phyloP scores from a whole-genome alignment of 23 tunicate species.

The Oikopleura dioica region DNA sequence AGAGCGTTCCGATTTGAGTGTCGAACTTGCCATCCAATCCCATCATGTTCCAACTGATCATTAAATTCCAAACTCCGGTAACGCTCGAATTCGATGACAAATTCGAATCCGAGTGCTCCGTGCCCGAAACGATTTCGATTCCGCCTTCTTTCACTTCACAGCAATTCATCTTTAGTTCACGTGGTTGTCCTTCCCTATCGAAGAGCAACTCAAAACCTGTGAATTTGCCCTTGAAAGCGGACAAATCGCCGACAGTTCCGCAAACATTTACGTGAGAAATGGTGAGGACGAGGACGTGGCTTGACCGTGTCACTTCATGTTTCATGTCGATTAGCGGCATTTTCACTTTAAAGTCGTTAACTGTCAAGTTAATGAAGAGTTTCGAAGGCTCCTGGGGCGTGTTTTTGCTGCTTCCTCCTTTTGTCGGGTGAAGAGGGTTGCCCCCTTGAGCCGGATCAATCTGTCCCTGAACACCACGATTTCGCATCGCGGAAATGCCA shows the following conservation, averaged over 20 bases:
- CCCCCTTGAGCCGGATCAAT: too few relatives aligned
- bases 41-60: conserved; percentile 66
- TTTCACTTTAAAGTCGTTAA: not conserved
- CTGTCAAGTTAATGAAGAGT: not conserved
- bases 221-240: too few relatives aligned
- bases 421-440: too few relatives aligned
- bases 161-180: not conserved
- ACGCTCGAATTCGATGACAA: too few relatives aligned
- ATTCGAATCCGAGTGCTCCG: not conserved
- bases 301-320: not conserved
- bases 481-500: not conserved
- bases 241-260: not conserved
- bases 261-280: not conserved
- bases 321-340: not conserved
- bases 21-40: conserved; percentile 57
- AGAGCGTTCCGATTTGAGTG: conserved; percentile 56
- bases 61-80: conserved; percentile 29
- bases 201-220: too few relatives aligned
- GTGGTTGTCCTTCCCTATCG: conserved; percentile 8
- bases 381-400: not conserved
- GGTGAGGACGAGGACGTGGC: not conserved
- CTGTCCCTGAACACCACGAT: not conserved
- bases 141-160: conserved; percentile 6
- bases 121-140: not conserved
- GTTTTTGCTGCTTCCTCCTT: not conserved